Conservation (phyloP, 1,140 invertebrate species). For the Sesamia nonagrioides region DNA sequence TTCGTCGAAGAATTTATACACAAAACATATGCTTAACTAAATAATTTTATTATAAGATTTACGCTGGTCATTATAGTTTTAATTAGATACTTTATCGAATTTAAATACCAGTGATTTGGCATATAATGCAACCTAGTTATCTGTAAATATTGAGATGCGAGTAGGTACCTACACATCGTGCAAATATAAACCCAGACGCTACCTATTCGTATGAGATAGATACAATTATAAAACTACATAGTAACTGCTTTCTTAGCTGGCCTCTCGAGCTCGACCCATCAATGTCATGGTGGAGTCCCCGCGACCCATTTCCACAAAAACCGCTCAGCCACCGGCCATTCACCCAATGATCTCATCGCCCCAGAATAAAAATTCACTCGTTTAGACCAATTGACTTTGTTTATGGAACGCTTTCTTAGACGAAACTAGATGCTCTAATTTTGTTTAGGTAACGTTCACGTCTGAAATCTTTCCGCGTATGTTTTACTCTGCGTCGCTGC, state of each 20-base stretch:
- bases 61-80: not conserved
- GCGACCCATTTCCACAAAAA: slow-evolving; percentile 74
- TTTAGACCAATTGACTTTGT: slow-evolving; percentile 82
- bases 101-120: slow-evolving; percentile 18
- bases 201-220: not conserved
- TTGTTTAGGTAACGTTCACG: slow-evolving; percentile 59
- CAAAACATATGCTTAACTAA: slow-evolving; percentile 45
- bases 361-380: slow-evolving; percentile 81
- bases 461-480: slow-evolving; percentile 56
- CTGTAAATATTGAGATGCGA: slow-evolving; percentile 7
- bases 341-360: slow-evolving; percentile 84
- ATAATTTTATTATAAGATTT: slow-evolving; percentile 1
- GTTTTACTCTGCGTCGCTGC: not conserved
- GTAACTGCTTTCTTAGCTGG: slow-evolving; percentile 4
- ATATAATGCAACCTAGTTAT: slow-evolving; percentile 26
- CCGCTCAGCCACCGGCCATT: slow-evolving; percentile 72
- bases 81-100: slow-evolving; percentile 5
- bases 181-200: slow-evolving; percentile 6
- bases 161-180: not conserved
- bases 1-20: slow-evolving; percentile 53
- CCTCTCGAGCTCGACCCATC: slow-evolving; percentile 53
- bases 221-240: slow-evolving; percentile 31
- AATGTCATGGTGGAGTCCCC: slow-evolving; percentile 74
- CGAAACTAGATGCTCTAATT: slow-evolving; percentile 75
- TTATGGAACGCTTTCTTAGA: slow-evolving; percentile 76